A percentile compares a stretch with the other conserved stretches of the same genome.
These are phyloP conservation scores for Darevskia mixta DNA, from an alignment of 2,797 vertebrate species.

Conservation along the genomic window DNA sequence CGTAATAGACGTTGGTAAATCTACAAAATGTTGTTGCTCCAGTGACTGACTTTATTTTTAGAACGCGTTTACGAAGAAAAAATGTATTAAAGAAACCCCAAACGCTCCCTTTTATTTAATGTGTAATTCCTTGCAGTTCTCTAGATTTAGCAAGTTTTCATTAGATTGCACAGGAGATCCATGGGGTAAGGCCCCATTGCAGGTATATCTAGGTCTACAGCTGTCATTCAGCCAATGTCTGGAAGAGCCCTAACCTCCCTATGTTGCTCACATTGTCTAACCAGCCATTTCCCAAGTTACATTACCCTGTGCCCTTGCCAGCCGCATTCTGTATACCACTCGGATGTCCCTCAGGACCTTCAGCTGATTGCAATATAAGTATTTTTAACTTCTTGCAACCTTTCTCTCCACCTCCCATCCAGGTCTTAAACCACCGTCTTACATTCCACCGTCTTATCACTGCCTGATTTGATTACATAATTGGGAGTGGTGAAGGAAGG, in stretches of 20 bases:
- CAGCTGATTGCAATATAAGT: background rate
- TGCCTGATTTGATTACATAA: background rate
- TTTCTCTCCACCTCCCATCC: background rate
- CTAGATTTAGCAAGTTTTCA: background rate
- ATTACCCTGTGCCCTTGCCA: background rate
- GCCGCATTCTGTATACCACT: background rate
- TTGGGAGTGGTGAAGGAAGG: too few species aligned
- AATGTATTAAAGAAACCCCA: too few species aligned
- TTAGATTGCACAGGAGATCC: background rate
- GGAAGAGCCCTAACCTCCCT: background rate
- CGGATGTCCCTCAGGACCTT: background rate
- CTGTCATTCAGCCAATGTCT: background rate
- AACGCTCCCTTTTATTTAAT: background rate
- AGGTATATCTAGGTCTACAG: background rate
- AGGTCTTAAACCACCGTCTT: background rate
- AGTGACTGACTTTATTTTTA: background rate
- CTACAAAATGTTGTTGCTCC: background rate
- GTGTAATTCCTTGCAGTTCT: background rate
- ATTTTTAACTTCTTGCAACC: background rate
- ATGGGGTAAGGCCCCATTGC: too few species aligned
- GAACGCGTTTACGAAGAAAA: background rate
- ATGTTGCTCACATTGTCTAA: background rate
- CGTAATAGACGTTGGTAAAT: background rate
- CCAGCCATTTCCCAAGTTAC: background rate
- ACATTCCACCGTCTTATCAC: background rate